A percentile compares a stretch with the other conserved stretches of the same genome.
Conservation (phyloP, 2,888 invertebrate species). For the Coleophora deauratella region DNA sequence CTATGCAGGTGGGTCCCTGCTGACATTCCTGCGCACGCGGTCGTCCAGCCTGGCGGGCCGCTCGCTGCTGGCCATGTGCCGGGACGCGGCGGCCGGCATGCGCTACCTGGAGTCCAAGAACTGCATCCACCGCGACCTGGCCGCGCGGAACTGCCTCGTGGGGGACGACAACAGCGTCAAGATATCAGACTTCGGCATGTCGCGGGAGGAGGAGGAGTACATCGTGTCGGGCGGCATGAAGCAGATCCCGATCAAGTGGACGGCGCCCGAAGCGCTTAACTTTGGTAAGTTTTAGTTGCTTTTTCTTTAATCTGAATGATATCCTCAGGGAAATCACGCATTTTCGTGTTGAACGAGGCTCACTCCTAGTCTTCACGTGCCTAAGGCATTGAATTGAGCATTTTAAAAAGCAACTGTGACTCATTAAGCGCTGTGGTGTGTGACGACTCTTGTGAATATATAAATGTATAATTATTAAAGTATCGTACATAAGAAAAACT, state of each 20-base stretch:
- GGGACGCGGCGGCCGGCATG: slow-evolving; percentile 96
- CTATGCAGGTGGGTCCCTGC: slow-evolving; percentile 86
- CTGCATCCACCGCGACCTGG: slow-evolving; percentile 96
- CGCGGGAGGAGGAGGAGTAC: slow-evolving; percentile 96
- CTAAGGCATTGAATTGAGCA: no score
- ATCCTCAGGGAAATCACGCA: no score
- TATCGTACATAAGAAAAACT: no score
- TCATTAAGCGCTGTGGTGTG: no score
- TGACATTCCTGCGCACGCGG: slow-evolving; percentile 90
- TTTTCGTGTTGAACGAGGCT: no score
- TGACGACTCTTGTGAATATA: no score
- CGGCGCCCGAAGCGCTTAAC: slow-evolving; percentile 96
- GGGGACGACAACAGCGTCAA: slow-evolving; percentile 92
- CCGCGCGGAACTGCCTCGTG: slow-evolving; percentile 94
- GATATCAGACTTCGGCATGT: slow-evolving; percentile 99
- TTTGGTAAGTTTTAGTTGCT: slow-evolving; percentile 77
- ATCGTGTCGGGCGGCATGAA: slow-evolving; percentile 98
- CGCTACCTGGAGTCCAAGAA: slow-evolving; percentile 95
- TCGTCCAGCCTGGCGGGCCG: slow-evolving; percentile 77
- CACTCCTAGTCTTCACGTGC: no score
- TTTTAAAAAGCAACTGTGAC: no score
- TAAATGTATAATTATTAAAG: no score
- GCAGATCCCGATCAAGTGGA: slow-evolving; percentile 99
- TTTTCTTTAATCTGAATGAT: no score
- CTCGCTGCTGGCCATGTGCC: slow-evolving; percentile 89